Evolutionary conservation across 1,140 invertebrate genomes (phyloP).

Genomic region (Hypothenemus hampei): DNA sequence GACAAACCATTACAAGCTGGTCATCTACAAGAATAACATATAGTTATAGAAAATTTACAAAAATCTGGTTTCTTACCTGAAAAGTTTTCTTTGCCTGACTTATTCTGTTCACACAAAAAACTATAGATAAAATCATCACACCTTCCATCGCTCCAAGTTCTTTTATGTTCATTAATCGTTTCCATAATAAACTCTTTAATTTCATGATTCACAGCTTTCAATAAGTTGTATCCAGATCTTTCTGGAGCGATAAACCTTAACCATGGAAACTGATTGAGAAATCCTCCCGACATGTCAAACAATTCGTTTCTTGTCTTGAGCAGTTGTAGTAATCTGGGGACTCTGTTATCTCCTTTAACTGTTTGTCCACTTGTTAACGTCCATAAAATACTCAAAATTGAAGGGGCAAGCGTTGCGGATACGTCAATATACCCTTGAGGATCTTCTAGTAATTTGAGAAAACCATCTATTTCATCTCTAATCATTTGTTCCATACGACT

Average conservation of each 20-base stretch:
- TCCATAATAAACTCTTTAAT: slow-evolving; percentile 36
- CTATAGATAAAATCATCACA: slow-evolving; percentile 7
- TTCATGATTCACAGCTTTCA: slow-evolving; percentile 49
- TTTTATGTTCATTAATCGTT: slow-evolving; percentile 55
- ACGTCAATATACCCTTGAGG: slow-evolving; percentile 40
- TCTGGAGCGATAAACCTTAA: slow-evolving; percentile 62
- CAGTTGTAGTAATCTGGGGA: slow-evolving; percentile 53
- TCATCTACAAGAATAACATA: slow-evolving; percentile 13
- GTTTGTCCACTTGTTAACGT: slow-evolving; percentile 60
- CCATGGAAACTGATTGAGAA: slow-evolving; percentile 65
- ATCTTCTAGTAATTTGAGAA: slow-evolving; percentile 50
- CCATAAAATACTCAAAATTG: slow-evolving; percentile 73
- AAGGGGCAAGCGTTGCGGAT: slow-evolving; percentile 51
- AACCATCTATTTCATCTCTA: slow-evolving; percentile 54
- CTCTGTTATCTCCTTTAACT: slow-evolving; percentile 54
- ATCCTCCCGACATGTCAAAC: slow-evolving; percentile 63
- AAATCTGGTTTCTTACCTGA: background rate
- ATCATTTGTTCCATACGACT: slow-evolving; percentile 67
- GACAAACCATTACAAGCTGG: slow-evolving; percentile 48
- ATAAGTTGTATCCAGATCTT: slow-evolving; percentile 58
- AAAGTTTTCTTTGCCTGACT: background rate
- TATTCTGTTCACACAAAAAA: background rate
- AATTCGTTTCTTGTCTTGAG: slow-evolving; percentile 58
- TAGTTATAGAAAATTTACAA: background rate
- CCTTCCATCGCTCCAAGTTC: slow-evolving; percentile 44